Conservation (phyloP, 1,140 invertebrate species). For the Pseudoatta argentina region DNA sequence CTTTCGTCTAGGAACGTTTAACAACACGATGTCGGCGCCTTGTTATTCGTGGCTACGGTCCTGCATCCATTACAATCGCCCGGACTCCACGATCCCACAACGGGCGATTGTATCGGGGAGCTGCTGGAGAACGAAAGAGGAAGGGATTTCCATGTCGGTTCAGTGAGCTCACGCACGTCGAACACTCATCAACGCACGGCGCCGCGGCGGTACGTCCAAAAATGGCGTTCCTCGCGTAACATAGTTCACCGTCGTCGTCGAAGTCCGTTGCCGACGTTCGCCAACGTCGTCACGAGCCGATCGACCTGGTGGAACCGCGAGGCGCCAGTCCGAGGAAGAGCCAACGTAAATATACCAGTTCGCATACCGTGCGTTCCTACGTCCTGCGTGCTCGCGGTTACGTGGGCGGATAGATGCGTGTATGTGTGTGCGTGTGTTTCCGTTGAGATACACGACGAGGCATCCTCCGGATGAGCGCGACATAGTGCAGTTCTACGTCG, state of each 20-base stretch:
- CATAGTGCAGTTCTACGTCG: conserved; percentile 1
- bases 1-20: not conserved
- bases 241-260: conserved; percentile 37
- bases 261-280: not conserved
- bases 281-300: conserved; percentile 21
- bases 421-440: not conserved
- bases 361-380: conserved; percentile 60
- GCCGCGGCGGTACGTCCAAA: conserved; percentile 72
- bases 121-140: conserved; percentile 45
- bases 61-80: conserved; percentile 54
- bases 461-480: conserved; percentile 14
- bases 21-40: not conserved
- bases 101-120: conserved; percentile 58
- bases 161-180: conserved; percentile 80
- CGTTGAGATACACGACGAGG: conserved; percentile 3
- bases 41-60: conserved; percentile 9
- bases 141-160: conserved; percentile 72
- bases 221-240: conserved; percentile 80
- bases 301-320: conserved; percentile 9
- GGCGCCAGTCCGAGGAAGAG: conserved; percentile 7
- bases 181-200: conserved; percentile 69
- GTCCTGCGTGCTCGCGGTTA: conserved; percentile 19
- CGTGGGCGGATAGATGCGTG: conserved; percentile 21
- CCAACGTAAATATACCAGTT: conserved; percentile 67
- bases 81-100: conserved; percentile 65